phyloP scores from a whole-genome alignment of 2,113 vertebrate genomes.

The Eretmochelys imbricata region DNA sequence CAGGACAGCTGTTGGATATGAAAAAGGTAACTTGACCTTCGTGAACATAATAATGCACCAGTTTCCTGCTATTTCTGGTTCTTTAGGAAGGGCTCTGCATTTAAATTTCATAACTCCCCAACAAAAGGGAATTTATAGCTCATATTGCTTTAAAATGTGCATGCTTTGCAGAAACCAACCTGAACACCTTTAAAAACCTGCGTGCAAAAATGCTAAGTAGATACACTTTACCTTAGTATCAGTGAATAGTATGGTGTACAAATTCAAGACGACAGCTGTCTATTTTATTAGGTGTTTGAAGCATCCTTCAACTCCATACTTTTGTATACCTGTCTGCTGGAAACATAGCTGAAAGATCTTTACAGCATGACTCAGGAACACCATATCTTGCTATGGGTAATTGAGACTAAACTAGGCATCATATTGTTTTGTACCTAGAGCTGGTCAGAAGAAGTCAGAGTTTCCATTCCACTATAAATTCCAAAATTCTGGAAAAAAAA shows the following conservation, averaged over 20 bases:
- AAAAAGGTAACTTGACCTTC: neutral
- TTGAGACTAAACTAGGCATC: neutral
- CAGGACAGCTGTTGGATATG: neutral
- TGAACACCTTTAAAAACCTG: neutral
- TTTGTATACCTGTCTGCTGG: neutral
- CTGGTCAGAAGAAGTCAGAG: neutral
- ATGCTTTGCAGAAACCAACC: neutral
- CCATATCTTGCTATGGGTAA: neutral
- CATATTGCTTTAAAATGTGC: neutral
- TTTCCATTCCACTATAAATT: neutral
- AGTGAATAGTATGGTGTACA: neutral
- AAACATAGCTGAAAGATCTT: neutral
- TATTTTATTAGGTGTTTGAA: neutral
- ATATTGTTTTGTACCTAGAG: neutral
- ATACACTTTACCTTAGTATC: neutral
- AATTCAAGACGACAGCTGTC: neutral
- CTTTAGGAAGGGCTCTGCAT: neutral
- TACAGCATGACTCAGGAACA: fast-evolving
- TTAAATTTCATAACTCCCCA: neutral
- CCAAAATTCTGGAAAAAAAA: neutral
- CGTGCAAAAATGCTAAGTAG: neutral
- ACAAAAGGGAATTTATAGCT: neutral
- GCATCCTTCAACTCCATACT: neutral
- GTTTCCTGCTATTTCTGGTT: neutral
- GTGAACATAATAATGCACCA: neutral